Evolutionary conservation across 2,113 vertebrate species (phyloP), one percentile per base, ranked within the genome.

Genomic region (Megalops atlanticus): DNA sequence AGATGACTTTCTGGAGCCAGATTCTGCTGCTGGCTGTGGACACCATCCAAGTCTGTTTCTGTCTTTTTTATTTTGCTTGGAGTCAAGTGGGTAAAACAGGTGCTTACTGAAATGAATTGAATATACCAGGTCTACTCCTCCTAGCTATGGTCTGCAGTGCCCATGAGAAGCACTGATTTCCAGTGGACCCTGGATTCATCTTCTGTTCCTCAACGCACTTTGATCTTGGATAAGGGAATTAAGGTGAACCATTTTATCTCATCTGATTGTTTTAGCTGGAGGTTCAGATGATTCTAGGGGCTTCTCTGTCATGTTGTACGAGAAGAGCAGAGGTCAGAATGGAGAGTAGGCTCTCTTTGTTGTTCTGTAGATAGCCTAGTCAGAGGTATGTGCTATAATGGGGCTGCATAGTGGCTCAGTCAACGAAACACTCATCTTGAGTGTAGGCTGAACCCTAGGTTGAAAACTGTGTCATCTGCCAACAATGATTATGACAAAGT

Each of bases 191-290:
- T 14, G 64, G 64, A 24, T 43, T 47, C 68, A 47, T 47, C 7
- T 70, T 47, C 27, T 27, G 24, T 47, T 36, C 78, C 31, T 47
- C 78, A 16, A 31, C 31, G 3, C 64, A 49, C 64, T 79, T 71
- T 70, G 78, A 79, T 79, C 40, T 33, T 3, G 47, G 41, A 70
- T 71, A 71, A 71, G 39, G 64, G 78, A 41, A 71, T 79, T 71
- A 71, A 49, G 78, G 35, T 70, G 52, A 64, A 40, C 40, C 41
- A 14, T 79, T 79, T 79, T 79, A 79, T 79, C 58, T 70, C 40
- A 33, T 33, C 68, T 39, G 35, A 79, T 79, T 79, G 64, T 79
- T 79, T 70, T 70, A 79, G 58, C 41, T 36, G 68, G 52, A 78
- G 68, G 36, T 7, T 41, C 38, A 1, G 36, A 24, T 41, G 52